Conservation (phyloP, 1,140 invertebrate species). For the Frieseomelitta varia region DNA sequence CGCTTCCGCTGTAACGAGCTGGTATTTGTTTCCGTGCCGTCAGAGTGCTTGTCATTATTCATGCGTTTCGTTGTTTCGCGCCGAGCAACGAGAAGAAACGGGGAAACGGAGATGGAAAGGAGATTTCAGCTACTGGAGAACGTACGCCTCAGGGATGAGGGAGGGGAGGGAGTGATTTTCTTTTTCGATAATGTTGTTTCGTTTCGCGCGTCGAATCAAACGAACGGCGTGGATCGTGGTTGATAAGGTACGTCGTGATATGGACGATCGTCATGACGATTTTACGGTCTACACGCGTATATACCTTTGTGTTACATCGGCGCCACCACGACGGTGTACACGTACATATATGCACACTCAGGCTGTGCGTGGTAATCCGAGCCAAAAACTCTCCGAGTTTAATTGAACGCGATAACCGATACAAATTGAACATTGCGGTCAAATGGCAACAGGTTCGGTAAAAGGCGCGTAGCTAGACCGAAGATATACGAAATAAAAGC, state of each 20-base stretch:
- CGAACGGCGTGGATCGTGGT: not conserved
- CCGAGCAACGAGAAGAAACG: not conserved
- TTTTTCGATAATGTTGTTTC: not conserved
- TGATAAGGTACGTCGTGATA: not conserved
- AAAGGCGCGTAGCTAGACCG: constrained; percentile 22
- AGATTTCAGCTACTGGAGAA: not conserved
- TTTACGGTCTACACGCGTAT: constrained; percentile 29
- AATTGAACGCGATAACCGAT: constrained; percentile 56
- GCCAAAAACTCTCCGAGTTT: constrained; percentile 55
- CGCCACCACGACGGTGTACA: not conserved
- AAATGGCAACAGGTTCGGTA: constrained; percentile 56
- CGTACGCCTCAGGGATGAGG: not conserved
- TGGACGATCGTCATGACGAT: not conserved
- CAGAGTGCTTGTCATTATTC: not conserved
- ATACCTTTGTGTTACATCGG: not conserved
- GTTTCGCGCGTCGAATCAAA: not conserved
- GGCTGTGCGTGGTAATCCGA: constrained; percentile 26
- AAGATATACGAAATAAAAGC: constrained; percentile 39
- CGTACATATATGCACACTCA: not conserved
- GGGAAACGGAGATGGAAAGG: not conserved
- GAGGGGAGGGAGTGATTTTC: not conserved
- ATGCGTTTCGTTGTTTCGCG: not conserved
- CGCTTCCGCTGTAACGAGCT: constrained; percentile 29
- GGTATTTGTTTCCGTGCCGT: not conserved
- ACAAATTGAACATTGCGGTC: constrained; percentile 51